Evolutionary conservation across 2,797 vertebrate genomes (phyloP), one percentile per base, ranked within the genome.

Genomic region (Pseudotriccus pelzelni): DNA sequence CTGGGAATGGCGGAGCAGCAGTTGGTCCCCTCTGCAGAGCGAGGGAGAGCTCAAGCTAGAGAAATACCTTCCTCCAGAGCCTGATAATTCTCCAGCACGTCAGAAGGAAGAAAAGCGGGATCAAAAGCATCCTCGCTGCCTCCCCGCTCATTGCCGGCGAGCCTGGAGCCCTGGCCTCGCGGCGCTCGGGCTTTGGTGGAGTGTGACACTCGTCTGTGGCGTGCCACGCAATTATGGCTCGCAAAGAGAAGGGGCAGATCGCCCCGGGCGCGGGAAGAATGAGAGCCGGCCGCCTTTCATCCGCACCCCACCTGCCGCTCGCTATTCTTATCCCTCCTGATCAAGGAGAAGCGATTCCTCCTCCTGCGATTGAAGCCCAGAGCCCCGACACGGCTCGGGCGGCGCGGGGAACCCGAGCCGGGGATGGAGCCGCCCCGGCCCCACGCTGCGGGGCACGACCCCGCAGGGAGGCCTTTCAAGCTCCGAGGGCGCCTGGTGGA

Each of bases 271-370:
- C 21, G 77, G 92, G 78, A 89, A 93, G 87, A 49, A 86, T 80
- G 53, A 92, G 94, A 97, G 64, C 70, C 82, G 21, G 74, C 46
- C 19, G 77, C 96, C 95, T 97, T 97, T 97, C 93, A 97, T 97
- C 94, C 27, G 3, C 88, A 78, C 88, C 91, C 95, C 93, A 10
- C 95, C 93, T 96, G 94, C 93, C 93, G 83, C 90, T 94, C 67
- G 41, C 90, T 97, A 88, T 97, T 97, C 96, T 96, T 93, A 49
- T 69, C 88, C 58, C 63, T 96, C 87, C 84, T 79, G 53, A 97
- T 94, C 96, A 94, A 97, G 95, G 93, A 10, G 8, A 74, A 68
- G 49, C 13, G 1, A 67, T 96, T 79, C 68, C 92, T 94, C 80
- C 77, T 84, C 59, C 84, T 56, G 77, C 92, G 5, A 60, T 88